Evolutionary conservation across 37 sponge, comb jelly and placozoan species (phyloP).

Genomic region (Chondrosia reniformis): DNA sequence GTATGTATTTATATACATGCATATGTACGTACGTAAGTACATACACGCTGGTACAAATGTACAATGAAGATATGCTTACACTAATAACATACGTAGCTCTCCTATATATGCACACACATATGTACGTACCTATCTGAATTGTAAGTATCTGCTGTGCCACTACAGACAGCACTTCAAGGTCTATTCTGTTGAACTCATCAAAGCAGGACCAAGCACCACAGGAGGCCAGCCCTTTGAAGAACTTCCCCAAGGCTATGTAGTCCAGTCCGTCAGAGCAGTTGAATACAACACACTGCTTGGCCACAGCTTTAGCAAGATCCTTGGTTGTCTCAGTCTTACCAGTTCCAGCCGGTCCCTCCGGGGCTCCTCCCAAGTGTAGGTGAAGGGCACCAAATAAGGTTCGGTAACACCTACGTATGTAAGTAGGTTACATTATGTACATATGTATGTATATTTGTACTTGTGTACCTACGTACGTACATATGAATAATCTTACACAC

Average conservation of each 20-base stretch:
- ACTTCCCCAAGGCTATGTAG: constrained; percentile 99
- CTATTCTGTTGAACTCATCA: constrained; percentile 99
- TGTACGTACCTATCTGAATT: constrained; percentile 70
- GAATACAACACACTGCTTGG: constrained; percentile 99
- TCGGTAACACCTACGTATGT: constrained; percentile 73
- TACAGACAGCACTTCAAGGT: constrained; percentile 96
- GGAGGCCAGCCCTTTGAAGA: constrained; percentile 99
- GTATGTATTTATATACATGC: neutral
- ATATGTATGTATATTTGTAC: neutral
- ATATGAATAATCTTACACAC: neutral
- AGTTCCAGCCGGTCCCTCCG: constrained; percentile 99
- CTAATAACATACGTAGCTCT: neutral
- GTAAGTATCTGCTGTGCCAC: constrained; percentile 98
- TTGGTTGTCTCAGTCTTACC: constrained; percentile 99
- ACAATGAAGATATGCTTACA: too few species aligned
- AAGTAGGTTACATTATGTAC: neutral
- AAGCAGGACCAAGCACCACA: constrained; percentile 99
- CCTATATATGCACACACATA: neutral
- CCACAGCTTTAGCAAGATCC: constrained; percentile 99
- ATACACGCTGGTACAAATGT: neutral
- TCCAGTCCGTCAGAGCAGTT: constrained; percentile 99
- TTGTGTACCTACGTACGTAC: neutral
- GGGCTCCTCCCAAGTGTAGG: constrained; percentile 97
- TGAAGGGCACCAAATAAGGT: constrained; percentile 99
- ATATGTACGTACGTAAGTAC: neutral